These are phyloP conservation scores for Phalanger gymnotis DNA, from an alignment of 2,797 vertebrate species.

Conservation along the genomic window DNA sequence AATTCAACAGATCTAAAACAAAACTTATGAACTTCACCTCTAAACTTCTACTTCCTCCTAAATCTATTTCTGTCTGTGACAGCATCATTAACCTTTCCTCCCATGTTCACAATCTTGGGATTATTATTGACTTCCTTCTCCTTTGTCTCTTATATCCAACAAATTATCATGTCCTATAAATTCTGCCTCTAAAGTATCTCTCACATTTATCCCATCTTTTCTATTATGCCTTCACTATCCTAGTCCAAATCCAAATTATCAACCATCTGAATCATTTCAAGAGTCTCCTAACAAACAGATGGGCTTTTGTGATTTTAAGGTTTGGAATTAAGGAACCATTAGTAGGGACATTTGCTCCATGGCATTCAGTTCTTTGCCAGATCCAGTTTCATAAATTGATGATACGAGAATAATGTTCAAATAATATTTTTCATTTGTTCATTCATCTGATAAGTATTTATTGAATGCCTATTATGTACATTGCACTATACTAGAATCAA, in stretches of 20 bases:
- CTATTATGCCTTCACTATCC: neutral
- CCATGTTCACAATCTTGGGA: neutral
- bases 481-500: neutral
- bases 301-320: neutral
- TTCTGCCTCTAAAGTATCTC: neutral
- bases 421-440: constrained; percentile 27
- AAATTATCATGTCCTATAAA: neutral
- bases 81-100: neutral
- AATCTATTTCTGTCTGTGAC: neutral
- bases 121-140: neutral
- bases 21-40: neutral
- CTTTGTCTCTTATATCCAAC: neutral
- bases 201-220: neutral
- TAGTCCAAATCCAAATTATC: neutral
- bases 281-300: neutral
- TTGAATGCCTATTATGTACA: neutral
- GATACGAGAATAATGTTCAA: neutral
- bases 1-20: neutral
- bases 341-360: neutral
- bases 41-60: neutral
- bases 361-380: neutral
- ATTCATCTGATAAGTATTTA: neutral
- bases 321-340: neutral
- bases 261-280: neutral
- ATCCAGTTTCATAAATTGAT: neutral